Base-by-base conservation (phyloP, 2,113 vertebrate species). In the Andinoacara biseriatus region DNA sequence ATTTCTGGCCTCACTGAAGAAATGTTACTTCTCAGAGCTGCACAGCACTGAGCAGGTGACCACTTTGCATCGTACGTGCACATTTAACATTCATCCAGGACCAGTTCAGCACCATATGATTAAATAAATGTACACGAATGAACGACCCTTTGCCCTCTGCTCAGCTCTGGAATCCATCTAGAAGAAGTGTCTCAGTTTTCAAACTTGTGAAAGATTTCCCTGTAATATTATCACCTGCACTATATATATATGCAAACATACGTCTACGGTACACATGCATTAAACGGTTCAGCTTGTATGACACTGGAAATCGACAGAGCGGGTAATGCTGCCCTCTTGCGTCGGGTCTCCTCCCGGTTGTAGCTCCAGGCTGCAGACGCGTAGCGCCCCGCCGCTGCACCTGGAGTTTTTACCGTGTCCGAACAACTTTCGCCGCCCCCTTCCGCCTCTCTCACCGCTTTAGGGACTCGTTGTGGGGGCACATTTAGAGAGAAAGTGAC, bases 401-500 rank as follows among this genome's bases (percentile, higher is more conserved):
- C 90, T 87, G 86, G 79, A 79, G 11, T n/a, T 62, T 78, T 29
- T 65, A 33, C 35, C 69, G 83, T 67, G 29, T 24, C 35, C 40
- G 43, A 74, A 46, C 20, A 35, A 81, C 65, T 26, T 17, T 11
- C 38, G 3, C 46, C 62, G 77, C 58, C 35, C 10, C 18, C 43
- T 35, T 24, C 29, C 43, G 35, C 58, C 40, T 38, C 22, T 58
- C 72, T 13, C 20, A 4, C 46, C 18, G 0, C 46, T 54, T 31
- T 5, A 18, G 46, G 20, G 2, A 72, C 46, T 54, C 67, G 2
- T 33, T 3, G 20, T 5, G 6, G 26, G 46, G 52, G 43, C 65
- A 31, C 59, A 11, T 20, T 13, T 7, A 3, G 11, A 6, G 58
- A 18, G 3, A 35, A 7, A 38, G 31, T 4, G 40, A 43, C 17